Evolutionary conservation across 1,140 invertebrate genomes (phyloP), one percentile per base, ranked within the genome.

Genomic region (Trialeurodes vaporariorum): DNA sequence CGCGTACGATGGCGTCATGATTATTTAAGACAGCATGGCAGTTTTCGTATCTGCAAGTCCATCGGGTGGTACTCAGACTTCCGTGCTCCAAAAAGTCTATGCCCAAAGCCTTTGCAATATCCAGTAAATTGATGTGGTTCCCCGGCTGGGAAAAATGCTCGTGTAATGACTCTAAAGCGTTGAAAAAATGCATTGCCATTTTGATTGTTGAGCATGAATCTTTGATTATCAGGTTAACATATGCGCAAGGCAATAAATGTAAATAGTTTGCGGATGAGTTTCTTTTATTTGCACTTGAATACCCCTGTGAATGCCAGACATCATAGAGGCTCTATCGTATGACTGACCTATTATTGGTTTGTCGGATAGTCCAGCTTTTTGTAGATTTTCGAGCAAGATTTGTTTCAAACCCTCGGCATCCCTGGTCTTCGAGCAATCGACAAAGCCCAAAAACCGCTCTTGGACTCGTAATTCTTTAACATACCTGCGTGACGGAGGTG

Each of bases 341-440:
- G 64, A 65, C 13, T 64, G 23, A 22, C 12, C n/a, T 58, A 65
- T 17, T 40, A 65, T 65, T 65, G 24, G 64, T 58, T 65, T 65
- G 25, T 64, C 22, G 2, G 22, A 40, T 64, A 64, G 2, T 27
- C 49, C 25, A 64, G 13, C 23, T 22, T 27, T 34, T n/a, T 40
- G 25, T 1, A 40, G 12, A n/a, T 64, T 40, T 40, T 64, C 2
- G 25, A 40, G 59, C 25, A 65, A 25, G 1, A 25, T 17, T 0
- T 40, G 25, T 40, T 34, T 64, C 27, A 64, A 34, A 64, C 27
- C 27, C 26, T 65, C 26, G 24, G 40, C 58, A 66, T 66, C 58
- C 25, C 61, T 49, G 26, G 59, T 66, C 0, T n/a, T 27, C 2
- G 25, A 66, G 11, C n/a, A 27, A 22, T 66, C 25, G 5, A 60